phyloP scores from a whole-genome alignment of 2,797 vertebrate species.

The Darevskia nairensis region DNA sequence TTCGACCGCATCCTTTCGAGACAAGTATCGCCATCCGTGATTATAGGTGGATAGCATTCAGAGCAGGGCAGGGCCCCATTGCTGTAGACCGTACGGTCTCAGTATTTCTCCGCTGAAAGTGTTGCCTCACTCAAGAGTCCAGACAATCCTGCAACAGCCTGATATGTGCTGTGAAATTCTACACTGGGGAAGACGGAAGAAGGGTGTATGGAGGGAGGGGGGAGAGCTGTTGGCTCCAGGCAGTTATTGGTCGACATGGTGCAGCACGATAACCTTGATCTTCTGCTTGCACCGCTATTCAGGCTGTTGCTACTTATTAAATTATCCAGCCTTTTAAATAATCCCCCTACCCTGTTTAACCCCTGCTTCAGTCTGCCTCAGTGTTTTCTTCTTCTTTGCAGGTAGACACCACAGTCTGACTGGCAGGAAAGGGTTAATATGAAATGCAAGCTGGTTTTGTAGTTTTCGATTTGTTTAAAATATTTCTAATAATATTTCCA shows the following conservation, averaged over 20 bases:
- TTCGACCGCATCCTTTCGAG: neutral
- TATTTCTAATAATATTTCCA: neutral
- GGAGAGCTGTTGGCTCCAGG: neutral
- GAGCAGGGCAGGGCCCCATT: neutral
- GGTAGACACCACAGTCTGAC: slow-evolving; percentile 1
- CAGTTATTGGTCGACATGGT: slow-evolving; percentile 21
- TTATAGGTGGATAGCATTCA: neutral
- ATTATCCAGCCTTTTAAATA: slow-evolving; percentile 41
- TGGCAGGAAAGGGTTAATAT: neutral
- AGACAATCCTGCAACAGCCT: neutral
- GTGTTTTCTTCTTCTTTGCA: slow-evolving; percentile 11
- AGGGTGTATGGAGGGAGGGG: neutral
- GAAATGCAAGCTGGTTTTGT: slow-evolving; percentile 2
- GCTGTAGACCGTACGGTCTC: neutral
- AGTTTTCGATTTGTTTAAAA: neutral
- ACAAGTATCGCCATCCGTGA: neutral
- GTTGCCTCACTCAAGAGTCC: neutral
- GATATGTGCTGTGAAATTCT: neutral
- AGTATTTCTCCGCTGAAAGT: neutral
- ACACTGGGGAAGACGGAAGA: neutral
- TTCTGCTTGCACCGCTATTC: slow-evolving; percentile 27
- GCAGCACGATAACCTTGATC: slow-evolving; percentile 44
- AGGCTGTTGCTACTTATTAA: slow-evolving; percentile 52
- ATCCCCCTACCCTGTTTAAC: slow-evolving; percentile 8
- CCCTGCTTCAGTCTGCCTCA: slow-evolving; percentile 32